Percentiles rank a stretch among this genome's conserved stretches.
Conservation (phyloP, 2,888 invertebrate genomes). For the Heliconius charithonia region DNA sequence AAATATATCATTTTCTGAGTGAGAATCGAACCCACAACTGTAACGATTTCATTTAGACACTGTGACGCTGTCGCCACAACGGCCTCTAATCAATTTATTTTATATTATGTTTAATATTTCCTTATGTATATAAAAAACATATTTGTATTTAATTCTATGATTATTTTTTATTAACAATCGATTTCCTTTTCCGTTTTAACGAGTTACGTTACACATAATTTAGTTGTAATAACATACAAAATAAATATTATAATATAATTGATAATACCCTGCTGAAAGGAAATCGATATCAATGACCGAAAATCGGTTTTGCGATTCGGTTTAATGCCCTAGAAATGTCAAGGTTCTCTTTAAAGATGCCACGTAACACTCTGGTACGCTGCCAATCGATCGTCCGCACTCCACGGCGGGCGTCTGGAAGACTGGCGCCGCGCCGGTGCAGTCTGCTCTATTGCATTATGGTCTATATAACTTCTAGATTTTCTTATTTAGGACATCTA, state of each 20-base stretch:
- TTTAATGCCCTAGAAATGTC: conserved; percentile 9
- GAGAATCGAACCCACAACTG: not conserved
- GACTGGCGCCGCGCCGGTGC: conserved; percentile 51
- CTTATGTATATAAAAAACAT: no score
- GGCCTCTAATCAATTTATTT: no score
- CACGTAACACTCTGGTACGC: conserved; percentile 37
- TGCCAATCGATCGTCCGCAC: conserved; percentile 43
- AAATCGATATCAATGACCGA: not conserved
- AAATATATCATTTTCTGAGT: not conserved
- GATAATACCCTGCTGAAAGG: not conserved
- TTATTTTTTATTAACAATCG: not conserved
- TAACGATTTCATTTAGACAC: not conserved
- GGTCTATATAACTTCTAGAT: not conserved
- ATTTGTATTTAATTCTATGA: no score
- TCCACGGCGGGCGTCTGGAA: conserved; percentile 47
- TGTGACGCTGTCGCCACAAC: no score
- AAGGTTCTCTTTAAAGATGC: conserved; percentile 19
- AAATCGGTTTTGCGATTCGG: not conserved
- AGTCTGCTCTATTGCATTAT: conserved; percentile 10
- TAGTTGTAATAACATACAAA: not conserved
- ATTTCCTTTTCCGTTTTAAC: not conserved
- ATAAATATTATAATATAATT: not conserved
- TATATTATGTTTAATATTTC: no score
- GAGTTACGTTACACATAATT: not conserved
- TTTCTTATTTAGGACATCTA: conserved; percentile 11